Evolutionary conservation across 2,113 vertebrate species (phyloP).

Genomic region (Felis catus): DNA sequence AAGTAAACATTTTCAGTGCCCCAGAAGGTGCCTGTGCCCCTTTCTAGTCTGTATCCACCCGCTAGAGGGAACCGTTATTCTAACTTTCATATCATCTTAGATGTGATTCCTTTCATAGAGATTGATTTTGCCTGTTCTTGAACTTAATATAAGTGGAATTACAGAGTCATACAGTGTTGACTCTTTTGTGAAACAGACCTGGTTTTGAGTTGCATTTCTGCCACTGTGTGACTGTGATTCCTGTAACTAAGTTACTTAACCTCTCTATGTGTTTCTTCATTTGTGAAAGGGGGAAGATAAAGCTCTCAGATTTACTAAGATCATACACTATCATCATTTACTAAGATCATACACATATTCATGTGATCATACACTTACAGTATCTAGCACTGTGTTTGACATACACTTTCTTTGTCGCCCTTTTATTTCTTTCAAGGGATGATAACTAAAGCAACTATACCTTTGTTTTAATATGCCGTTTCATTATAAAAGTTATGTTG

Average conservation of each 20-base stretch:
- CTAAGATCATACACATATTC: not conserved
- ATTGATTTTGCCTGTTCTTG: not conserved
- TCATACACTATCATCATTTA: too few species aligned
- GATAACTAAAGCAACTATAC: not conserved
- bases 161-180: not conserved
- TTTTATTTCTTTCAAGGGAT: slow-evolving; percentile 28
- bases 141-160: not conserved
- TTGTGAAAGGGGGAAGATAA: not conserved
- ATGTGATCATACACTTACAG: not conserved
- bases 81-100: not conserved
- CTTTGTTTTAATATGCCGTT: not conserved
- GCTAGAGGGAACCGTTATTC: not conserved
- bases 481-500: not conserved
- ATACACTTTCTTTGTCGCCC: not conserved
- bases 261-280: not conserved
- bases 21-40: not conserved
- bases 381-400: not conserved
- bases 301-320: not conserved
- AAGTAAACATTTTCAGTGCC: not conserved
- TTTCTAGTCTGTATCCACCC: not conserved
- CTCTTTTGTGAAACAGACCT: slow-evolving; percentile 2
- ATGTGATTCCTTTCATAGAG: not conserved
- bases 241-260: not conserved
- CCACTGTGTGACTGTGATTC: not conserved
- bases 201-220: slow-evolving; percentile 25